phyloP scores from a whole-genome alignment of 2,888 invertebrate species.

The Cinara cedri region DNA sequence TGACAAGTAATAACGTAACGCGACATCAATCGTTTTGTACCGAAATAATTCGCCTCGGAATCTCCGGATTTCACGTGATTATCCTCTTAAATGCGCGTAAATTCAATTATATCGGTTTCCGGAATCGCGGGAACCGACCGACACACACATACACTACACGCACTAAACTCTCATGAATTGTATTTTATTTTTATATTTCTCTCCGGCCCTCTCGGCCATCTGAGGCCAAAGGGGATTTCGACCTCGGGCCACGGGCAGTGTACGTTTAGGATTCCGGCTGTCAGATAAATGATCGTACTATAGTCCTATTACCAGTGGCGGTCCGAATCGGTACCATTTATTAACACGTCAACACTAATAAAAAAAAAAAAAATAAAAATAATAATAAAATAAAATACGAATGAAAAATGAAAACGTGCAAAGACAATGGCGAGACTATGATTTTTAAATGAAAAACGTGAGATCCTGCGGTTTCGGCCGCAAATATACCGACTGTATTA shows the following conservation, averaged over 20 bases:
- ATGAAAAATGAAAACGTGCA: no score
- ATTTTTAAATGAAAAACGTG: background rate
- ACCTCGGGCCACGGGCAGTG: conserved; percentile 4
- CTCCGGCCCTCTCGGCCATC: background rate
- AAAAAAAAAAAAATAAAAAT: background rate
- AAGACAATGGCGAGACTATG: background rate
- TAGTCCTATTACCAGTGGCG: conserved; percentile 11
- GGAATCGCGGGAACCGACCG: background rate
- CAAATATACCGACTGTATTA: background rate
- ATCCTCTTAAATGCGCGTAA: background rate
- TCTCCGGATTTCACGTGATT: background rate
- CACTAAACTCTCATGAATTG: background rate
- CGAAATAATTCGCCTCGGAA: background rate
- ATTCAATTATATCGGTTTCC: conserved; percentile 7
- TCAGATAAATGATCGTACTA: conserved; percentile 20
- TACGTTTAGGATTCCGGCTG: background rate
- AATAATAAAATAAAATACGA: no score
- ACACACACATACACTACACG: no score
- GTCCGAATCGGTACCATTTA: conserved; percentile 27
- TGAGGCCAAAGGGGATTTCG: conserved; percentile 1
- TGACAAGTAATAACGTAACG: background rate
- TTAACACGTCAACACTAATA: conserved; percentile 34
- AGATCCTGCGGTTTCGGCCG: background rate
- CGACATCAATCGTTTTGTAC: background rate
- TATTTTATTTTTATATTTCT: background rate